Evolutionary conservation across 2,113 vertebrate species (phyloP), one percentile per base, ranked within the genome.

Genomic region (Dinomys branickii): DNA sequence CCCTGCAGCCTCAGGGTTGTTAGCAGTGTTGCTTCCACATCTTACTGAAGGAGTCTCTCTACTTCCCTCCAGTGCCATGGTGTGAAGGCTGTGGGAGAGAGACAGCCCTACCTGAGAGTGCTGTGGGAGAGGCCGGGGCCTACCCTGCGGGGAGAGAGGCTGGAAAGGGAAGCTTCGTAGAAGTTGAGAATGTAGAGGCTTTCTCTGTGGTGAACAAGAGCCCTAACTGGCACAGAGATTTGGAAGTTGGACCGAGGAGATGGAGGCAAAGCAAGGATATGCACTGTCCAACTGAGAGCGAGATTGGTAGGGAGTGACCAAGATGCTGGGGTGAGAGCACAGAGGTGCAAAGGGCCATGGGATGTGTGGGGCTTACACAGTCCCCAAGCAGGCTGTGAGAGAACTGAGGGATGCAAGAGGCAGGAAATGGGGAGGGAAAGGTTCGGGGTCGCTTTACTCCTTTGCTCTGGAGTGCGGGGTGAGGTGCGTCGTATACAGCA

Each of bases 401-500:
- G 58, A 44, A 50, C 28, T 4, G 38, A 59, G 38, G 58, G 17
- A 22, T 44, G 88, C 73, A 52, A 28, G 33, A 67, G 33, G 26
- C 3, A 5, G 47, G 9, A 1, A 10, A 17, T 0, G 19, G 22
- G 17, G 58, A 30, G 28, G 52, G 9, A 38, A 54, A n/a, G 17
- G 52, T 71, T 59, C 59, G 5, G 69, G 10, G 28, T 4, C 61
- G 26, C 5, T 8, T 59, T 30, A 44, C 67, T 52, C 50, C 61
- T 80, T 77, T 71, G 35, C 61, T 67, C 28, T 11, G 8, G 20
- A 61, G 44, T 35, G 13, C 11, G 44, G 5, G 30, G 33, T 5
- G 1, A 10, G 14, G 59, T 56, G 19, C 28, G 0, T 1, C 16
- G 5, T 14, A 8, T 0, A 0, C 38, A 14, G 17, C 4, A 58